Conservation (phyloP, 2,113 vertebrate species). For the Grantiella picta region DNA sequence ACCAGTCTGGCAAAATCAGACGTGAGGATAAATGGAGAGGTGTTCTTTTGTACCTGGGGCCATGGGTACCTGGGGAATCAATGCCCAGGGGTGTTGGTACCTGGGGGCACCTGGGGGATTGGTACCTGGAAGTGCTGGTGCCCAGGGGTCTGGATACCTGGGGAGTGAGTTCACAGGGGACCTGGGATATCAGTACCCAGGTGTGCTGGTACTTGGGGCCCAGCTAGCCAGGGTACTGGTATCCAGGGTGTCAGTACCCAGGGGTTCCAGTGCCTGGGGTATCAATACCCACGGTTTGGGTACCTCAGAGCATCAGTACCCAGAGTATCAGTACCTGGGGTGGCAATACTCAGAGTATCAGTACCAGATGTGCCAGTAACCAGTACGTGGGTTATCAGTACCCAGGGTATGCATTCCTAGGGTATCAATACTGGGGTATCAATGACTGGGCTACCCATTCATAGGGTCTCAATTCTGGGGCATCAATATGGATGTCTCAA, state of each 20-base stretch:
- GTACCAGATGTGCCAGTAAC: no score
- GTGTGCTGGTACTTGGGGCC: no score
- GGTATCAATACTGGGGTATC: accelerated
- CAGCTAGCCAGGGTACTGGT: neutral
- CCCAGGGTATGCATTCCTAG: no score
- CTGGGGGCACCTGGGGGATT: no score
- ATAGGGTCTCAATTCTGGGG: no score
- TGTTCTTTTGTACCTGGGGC: neutral
- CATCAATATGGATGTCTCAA: neutral
- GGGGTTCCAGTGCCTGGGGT: no score
- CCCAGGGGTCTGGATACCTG: no score
- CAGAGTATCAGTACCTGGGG: neutral
- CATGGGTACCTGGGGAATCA: neutral
- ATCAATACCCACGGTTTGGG: neutral
- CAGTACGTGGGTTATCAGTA: neutral
- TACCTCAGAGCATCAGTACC: neutral
- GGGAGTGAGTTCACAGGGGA: no score
- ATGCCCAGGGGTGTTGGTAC: no score
- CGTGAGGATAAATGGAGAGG: neutral
- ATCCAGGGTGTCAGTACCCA: no score
- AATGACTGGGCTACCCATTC: no score
- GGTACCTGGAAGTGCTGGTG: neutral
- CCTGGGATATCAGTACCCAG: no score
- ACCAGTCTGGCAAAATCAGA: neutral
- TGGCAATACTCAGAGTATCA: neutral